These are phyloP conservation scores for Oryzaephilus surinamensis DNA, from an alignment of 1,140 invertebrate genomes.

Conservation along the genomic window DNA sequence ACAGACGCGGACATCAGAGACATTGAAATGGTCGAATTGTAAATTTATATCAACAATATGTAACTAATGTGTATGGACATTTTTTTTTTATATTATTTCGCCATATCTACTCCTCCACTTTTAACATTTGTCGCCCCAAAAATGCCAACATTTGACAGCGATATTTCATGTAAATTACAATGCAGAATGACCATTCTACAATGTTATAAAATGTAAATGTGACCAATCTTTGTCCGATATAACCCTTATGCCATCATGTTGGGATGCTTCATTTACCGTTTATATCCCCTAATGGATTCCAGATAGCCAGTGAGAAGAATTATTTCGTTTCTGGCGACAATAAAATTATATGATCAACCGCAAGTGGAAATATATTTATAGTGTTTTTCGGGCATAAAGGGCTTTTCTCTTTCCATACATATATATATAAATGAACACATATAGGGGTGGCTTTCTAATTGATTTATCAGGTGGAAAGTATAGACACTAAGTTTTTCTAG, in stretches of 20 bases:
- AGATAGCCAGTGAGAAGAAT: conserved; percentile 12
- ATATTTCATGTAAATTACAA: conserved; percentile 32
- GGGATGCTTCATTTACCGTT: conserved; percentile 32
- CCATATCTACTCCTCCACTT: no score
- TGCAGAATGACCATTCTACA: conserved; percentile 31
- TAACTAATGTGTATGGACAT: no score
- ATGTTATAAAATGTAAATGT: conserved; percentile 32
- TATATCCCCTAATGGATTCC: conserved; percentile 21
- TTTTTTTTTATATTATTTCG: no score
- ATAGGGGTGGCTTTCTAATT: conserved; percentile 15
- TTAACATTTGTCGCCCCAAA: no score
- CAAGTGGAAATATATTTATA: no score
- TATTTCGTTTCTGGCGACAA: conserved; percentile 9
- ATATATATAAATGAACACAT: neutral
- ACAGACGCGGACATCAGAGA: no score
- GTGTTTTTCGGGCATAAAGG: no score
- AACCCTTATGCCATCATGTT: conserved; percentile 23
- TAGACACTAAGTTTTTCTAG: conserved; percentile 4
- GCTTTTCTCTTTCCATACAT: neutral
- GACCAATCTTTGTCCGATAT: conserved; percentile 21
- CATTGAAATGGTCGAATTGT: no score
- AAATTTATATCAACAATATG: no score
- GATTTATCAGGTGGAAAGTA: conserved; percentile 27
- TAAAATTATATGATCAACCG: conserved; percentile 6
- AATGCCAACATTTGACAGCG: no score